Evolutionary conservation across 2,888 invertebrate species (phyloP), one percentile per base, ranked within the genome.

Genomic region (Cinara cedri): DNA sequence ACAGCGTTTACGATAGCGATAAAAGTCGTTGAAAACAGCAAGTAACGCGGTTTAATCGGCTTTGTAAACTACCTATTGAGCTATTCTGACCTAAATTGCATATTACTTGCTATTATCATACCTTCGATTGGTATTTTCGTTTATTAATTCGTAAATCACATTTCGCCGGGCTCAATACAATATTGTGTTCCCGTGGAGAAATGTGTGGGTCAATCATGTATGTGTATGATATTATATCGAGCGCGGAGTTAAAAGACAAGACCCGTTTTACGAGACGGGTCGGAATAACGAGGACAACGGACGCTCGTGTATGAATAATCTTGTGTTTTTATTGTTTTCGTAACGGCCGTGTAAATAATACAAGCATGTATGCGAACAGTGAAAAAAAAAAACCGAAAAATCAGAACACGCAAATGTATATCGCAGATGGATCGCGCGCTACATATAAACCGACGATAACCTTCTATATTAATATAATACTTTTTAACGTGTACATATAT

Each of bases 1-100:
- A 72, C 34, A 21, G 49, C 72, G 62, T 72, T 62, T 54, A 19
- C 54, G 19, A 8, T 34, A 34, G 34, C 16, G 14, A 62, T 42
- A 57, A 72, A 72, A 46, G 49, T 49, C 46, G n/a, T n/a, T n/a
- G 16, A 72, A 72, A 72, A 72, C 34, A 62, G 16, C 62, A 8
- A 51, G 62, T 72, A 62, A 63, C 11, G 72, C 34, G 3, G 11
- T 62, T 72, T 72, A 72, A 72, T 62, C 62, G 51, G 9, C 51
- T 34, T 10, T 16, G 49, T 16, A n/a, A 14, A 42, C 13, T 51
- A 51, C 16, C 9, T 49, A 16, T 46, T 63, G 10, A 16, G 24
- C n/a, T 16, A 26, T 51, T 42, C 21, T 55, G 55, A 71, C 71
- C 54, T 42, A n/a, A 49, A 66, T 66, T 24, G 24, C 4, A 16